Conservation (phyloP, 2,797 vertebrate species). For the Smutsia temminckii region DNA sequence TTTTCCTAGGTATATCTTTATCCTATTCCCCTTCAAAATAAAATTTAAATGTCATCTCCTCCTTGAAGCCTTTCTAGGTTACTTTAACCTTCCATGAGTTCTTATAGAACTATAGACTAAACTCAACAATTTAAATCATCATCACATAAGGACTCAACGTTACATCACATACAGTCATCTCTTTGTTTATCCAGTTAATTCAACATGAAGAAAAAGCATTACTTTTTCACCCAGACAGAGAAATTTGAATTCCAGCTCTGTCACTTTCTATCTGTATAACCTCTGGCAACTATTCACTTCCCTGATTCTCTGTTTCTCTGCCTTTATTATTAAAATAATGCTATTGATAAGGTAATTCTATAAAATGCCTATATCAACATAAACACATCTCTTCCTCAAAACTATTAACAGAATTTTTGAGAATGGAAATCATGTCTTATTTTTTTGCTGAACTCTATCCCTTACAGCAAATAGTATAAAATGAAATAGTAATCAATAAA, state of each 20-base stretch:
- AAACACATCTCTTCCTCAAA: not conserved
- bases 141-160: not conserved
- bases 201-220: not conserved
- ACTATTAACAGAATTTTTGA: not conserved
- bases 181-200: not conserved
- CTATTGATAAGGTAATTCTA: not conserved
- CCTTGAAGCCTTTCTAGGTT: not conserved
- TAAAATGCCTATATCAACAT: not conserved
- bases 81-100: not conserved
- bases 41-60: not conserved
- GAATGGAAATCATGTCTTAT: not conserved
- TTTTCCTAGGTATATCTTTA: not conserved
- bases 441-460: not conserved
- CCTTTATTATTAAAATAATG: slow-evolving; percentile 1
- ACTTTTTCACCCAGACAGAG: not conserved
- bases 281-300: not conserved
- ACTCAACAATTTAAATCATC: not conserved
- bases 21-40: slow-evolving; percentile 16
- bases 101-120: not conserved
- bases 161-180: not conserved
- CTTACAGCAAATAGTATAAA: not conserved
- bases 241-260: slow-evolving; percentile 2
- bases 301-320: not conserved
- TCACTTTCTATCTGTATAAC: not conserved
- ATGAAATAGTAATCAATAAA: not conserved